Base-by-base conservation (phyloP, 2,797 vertebrate species). In the Sebastes minor region DNA sequence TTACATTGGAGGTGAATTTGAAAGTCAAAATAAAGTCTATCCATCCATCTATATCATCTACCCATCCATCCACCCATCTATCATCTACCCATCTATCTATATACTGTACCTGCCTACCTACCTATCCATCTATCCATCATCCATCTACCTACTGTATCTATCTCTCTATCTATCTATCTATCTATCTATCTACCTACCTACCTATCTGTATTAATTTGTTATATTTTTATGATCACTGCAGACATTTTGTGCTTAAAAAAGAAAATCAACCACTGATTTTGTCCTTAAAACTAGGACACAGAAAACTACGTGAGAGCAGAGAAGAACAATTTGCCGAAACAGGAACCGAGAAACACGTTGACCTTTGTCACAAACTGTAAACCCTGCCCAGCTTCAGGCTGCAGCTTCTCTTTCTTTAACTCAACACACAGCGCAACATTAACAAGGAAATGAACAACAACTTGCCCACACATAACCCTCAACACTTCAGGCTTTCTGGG, bases 271-370 rank as follows among this genome's bases (percentile, higher is more conserved):
- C 8, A 3, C 16, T 16, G 8, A 18, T 68, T 62, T 68, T 22
- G 6, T 64, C 22, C 27, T n/a, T 20, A 57, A 68, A 65, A 38
- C 2, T 2, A 42, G 12, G 8, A 66, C 16, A 5, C 8, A 27
- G 27, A 0, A 49, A 70, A 69, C 16, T 13, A 13, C 0, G 4
- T 8, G 42, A 74, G 53, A 78, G 23, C 16, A 55, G 32, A 46
- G 28, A 23, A 69, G 70, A 66, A 35, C 14, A 16, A 11, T 27
- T 22, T 6, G 2, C 1, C 9, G 28, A 87, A 92, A 86, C 73
- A 82, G 90, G 84, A 94, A 91, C 53, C 1, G 11, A 80, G 32
- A 82, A 55, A 66, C 70, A 67, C 8, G 6, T 0, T 23, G 49
- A 82, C 78, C 74, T 85, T 86, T 78, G 75, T 59, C 35, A 76